These are phyloP conservation scores for Calliopum simillimum DNA, from an alignment of 2,888 invertebrate species.

Conservation along the genomic window DNA sequence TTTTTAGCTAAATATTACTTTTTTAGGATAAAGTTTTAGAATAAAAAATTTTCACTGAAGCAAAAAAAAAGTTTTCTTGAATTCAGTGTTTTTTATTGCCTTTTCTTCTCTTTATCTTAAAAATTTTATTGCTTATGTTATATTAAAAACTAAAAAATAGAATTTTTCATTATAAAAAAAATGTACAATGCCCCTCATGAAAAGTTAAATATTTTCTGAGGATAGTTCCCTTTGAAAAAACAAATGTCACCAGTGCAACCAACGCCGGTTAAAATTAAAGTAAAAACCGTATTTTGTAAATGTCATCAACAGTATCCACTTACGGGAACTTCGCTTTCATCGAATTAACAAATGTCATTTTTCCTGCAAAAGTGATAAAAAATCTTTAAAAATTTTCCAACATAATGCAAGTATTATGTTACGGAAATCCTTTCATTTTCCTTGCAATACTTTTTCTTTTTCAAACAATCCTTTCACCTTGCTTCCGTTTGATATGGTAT, in stretches of 20 bases:
- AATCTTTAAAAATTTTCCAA: background rate
- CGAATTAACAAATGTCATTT: background rate
- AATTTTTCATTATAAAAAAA: too few species aligned
- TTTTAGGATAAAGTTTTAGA: too few species aligned
- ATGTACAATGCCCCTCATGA: too few species aligned
- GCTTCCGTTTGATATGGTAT: conserved; percentile 36
- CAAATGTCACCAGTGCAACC: conserved; percentile 17
- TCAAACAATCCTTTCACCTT: conserved; percentile 20
- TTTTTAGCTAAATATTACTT: too few species aligned
- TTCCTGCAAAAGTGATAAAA: background rate
- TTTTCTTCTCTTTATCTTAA: too few species aligned
- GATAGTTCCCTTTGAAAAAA: too few species aligned
- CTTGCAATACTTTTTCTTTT: conserved; percentile 2
- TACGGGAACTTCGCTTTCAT: conserved; percentile 16
- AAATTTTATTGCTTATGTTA: too few species aligned
- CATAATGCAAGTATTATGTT: conserved; percentile 51
- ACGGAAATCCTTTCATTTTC: conserved; percentile 62
- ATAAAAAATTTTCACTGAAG: too few species aligned
- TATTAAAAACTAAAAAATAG: too few species aligned
- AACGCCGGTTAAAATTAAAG: conserved; percentile 6
- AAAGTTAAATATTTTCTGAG: too few species aligned
- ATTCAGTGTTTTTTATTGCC: too few species aligned
- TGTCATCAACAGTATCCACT: background rate
- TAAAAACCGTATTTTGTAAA: background rate
- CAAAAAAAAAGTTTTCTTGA: too few species aligned